A percentile compares a stretch with the other conserved stretches of the same genome.
Evolutionary conservation across 2,113 vertebrate genomes (phyloP).

Genomic region (Embiotoca jacksoni): DNA sequence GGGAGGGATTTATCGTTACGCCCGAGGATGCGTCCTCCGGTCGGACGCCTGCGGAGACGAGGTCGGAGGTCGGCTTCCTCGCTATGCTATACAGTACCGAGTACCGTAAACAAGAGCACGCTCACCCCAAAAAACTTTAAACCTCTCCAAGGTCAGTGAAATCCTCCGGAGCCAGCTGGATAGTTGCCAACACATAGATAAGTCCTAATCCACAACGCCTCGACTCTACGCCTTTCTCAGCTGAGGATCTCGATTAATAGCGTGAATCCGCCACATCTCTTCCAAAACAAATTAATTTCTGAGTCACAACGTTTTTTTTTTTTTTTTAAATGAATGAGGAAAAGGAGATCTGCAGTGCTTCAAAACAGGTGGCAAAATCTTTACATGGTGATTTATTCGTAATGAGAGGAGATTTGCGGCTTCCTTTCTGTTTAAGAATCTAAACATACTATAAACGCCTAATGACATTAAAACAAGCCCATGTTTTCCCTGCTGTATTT

Average conservation of each 20-base stretch:
- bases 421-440: constrained; percentile 20
- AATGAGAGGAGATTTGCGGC: constrained; percentile 5
- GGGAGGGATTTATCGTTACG: too few species aligned
- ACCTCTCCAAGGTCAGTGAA: constrained; percentile 47
- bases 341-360: too few species aligned
- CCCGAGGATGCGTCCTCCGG: constrained; percentile 8
- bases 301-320: neutral
- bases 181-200: constrained; percentile 44
- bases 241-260: constrained; percentile 46
- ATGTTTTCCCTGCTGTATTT: neutral
- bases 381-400: too few species aligned
- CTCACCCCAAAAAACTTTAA: constrained; percentile 18
- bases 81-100: neutral
- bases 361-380: too few species aligned
- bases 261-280: constrained; percentile 45
- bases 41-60: neutral
- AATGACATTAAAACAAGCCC: neutral
- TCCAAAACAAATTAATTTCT: constrained; percentile 53
- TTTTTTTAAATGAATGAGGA: too few species aligned
- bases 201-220: constrained; percentile 54
- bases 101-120: neutral
- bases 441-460: neutral
- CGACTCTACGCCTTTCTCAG: constrained; percentile 30
- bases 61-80: constrained; percentile 8
- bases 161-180: constrained; percentile 45